Conservation (phyloP, 2,113 vertebrate species). For the Aythya baeri region DNA sequence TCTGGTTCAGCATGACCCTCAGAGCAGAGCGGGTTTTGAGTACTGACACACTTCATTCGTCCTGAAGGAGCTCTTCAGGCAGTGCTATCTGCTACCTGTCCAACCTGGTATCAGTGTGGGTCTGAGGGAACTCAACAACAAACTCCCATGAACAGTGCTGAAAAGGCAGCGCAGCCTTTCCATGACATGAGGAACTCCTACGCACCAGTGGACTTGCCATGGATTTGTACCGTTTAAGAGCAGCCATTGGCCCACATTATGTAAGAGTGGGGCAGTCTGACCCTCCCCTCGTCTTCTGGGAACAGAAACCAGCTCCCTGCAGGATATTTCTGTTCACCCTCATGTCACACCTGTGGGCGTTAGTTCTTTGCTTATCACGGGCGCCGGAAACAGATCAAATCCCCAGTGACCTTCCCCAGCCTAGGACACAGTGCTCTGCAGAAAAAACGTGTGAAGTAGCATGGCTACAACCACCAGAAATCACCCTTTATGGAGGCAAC, state of each 20-base stretch:
- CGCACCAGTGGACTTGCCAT: fast-evolving
- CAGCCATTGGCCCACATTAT: background rate
- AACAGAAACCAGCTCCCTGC: background rate
- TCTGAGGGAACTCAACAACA: background rate
- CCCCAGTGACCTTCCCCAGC: constrained; percentile 18
- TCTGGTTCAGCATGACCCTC: background rate
- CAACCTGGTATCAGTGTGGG: background rate
- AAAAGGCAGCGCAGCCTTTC: background rate
- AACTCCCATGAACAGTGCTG: fast-evolving
- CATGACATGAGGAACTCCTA: background rate
- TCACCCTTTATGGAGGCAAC: background rate
- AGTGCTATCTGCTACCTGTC: background rate
- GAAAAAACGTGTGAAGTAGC: background rate
- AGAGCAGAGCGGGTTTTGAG: background rate
- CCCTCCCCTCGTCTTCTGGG: background rate
- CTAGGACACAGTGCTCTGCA: fast-evolving
- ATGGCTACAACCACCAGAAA: background rate
- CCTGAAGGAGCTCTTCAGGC: background rate
- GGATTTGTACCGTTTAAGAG: background rate
- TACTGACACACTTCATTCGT: background rate
- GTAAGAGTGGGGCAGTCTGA: background rate
- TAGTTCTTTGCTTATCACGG: background rate
- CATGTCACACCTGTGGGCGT: background rate
- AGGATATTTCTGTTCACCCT: constrained; percentile 8
- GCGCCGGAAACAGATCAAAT: constrained; percentile 18